phyloP scores from a whole-genome alignment of 2,888 invertebrate genomes.

The Mythimna lalbum region DNA sequence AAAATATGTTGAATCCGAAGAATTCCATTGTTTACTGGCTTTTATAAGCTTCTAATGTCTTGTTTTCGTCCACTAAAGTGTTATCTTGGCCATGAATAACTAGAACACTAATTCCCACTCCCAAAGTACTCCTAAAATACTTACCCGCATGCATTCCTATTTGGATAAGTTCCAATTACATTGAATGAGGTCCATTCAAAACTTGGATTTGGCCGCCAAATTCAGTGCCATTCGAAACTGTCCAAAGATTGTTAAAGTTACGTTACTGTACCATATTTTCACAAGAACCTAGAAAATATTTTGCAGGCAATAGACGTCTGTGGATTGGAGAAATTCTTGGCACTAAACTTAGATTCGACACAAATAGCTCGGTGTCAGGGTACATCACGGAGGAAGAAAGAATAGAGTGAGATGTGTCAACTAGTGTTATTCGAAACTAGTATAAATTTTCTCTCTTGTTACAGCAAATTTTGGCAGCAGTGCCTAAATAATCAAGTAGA shows the following conservation, averaged over 20 bases:
- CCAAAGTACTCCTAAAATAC: slow-evolving; percentile 50
- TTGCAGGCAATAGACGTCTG: slow-evolving; percentile 37
- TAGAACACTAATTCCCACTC: slow-evolving; percentile 34
- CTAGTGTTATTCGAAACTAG: background rate
- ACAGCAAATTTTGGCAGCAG: too few species aligned
- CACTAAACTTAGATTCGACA: slow-evolving; percentile 44
- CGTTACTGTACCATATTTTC: slow-evolving; percentile 48
- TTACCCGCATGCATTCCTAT: slow-evolving; percentile 54
- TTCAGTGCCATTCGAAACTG: slow-evolving; percentile 39
- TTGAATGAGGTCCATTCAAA: slow-evolving; percentile 57
- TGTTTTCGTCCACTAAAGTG: slow-evolving; percentile 28
- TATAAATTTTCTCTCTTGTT: too few species aligned
- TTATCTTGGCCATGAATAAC: slow-evolving; percentile 45
- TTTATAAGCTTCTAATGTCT: background rate
- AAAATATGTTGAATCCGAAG: background rate
- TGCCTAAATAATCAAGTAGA: background rate
- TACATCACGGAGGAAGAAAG: background rate
- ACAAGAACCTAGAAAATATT: slow-evolving; percentile 44
- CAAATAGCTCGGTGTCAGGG: slow-evolving; percentile 45
- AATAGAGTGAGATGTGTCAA: slow-evolving; percentile 3
- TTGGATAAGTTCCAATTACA: slow-evolving; percentile 62
- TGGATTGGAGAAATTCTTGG: slow-evolving; percentile 59
- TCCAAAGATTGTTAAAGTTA: slow-evolving; percentile 44
- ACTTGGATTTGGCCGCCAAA: slow-evolving; percentile 46
- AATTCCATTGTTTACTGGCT: background rate